These are phyloP conservation scores for Eulemur macaco DNA, from an alignment of 2,113 vertebrate species.

Conservation along the genomic window DNA sequence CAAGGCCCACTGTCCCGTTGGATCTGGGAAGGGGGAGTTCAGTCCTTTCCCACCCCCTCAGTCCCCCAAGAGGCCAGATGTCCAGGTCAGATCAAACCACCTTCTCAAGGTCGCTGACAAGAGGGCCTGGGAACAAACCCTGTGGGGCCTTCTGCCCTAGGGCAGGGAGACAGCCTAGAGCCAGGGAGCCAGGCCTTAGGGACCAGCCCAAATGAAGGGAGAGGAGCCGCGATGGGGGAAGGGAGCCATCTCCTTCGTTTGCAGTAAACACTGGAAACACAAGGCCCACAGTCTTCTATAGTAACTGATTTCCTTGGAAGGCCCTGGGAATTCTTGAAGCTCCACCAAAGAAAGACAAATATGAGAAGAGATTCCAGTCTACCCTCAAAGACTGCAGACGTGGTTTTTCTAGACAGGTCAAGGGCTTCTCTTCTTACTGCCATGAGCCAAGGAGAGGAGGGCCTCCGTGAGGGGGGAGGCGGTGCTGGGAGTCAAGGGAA, in stretches of 20 bases:
- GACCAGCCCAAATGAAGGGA: background rate
- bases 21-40: background rate
- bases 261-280: background rate
- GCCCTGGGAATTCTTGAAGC: background rate
- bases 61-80: background rate
- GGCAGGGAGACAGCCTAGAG: background rate
- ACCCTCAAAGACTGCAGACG: background rate
- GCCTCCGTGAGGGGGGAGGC: accelerated
- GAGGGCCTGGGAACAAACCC: background rate
- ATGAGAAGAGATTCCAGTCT: background rate
- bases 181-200: background rate
- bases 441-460: background rate
- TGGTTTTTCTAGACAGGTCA: background rate
- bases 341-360: background rate
- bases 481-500: background rate
- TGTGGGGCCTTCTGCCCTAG: background rate
- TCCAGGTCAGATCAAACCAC: slow-evolving; percentile 34
- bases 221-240: background rate
- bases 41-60: background rate
- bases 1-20: background rate
- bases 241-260: accelerated
- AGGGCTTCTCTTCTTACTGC: background rate
- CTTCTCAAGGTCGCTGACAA: slow-evolving; percentile 48
- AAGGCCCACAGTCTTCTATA: background rate
- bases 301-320: background rate